A percentile compares a stretch with the other conserved stretches of the same genome.
Evolutionary conservation across 2,797 vertebrate species (phyloP).

Genomic region (Coregonus ussuriensis): DNA sequence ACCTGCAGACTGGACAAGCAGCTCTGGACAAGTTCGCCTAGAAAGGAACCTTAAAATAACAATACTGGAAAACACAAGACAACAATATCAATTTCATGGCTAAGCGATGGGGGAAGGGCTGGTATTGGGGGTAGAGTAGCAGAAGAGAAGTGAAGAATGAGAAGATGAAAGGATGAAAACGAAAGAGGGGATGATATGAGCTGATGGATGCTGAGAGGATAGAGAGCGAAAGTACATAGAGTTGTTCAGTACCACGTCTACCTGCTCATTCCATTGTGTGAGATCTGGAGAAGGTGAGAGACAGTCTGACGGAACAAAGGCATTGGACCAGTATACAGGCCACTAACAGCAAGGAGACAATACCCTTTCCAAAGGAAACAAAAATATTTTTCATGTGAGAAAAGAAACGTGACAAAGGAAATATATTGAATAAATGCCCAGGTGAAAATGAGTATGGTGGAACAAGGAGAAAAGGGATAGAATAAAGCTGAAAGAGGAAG

Average conservation of each 20-base stretch:
- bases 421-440: neutral
- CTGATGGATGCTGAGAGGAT: slow-evolving; percentile 23
- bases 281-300: slow-evolving; percentile 30
- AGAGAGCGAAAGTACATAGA: slow-evolving; percentile 29
- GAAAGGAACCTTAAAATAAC: neutral
- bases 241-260: slow-evolving; percentile 34
- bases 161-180: neutral
- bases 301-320: slow-evolving; percentile 24
- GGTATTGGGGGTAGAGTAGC: neutral
- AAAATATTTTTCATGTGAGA: slow-evolving; percentile 6
- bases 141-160: neutral
- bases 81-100: neutral
- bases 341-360: slow-evolving; percentile 39
- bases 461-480: neutral
- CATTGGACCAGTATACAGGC: slow-evolving; percentile 44
- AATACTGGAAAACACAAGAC: neutral
- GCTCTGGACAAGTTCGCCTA: neutral
- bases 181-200: slow-evolving; percentile 9
- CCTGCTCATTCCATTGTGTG: slow-evolving; percentile 35
- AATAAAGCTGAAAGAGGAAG: slow-evolving; percentile 10
- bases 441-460: neutral
- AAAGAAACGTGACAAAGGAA: neutral
- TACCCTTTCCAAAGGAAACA: slow-evolving; percentile 12
- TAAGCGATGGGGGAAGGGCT: neutral
- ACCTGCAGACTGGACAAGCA: neutral